phyloP scores from a whole-genome alignment of 2,113 vertebrate species.

The Sprattus sprattus region DNA sequence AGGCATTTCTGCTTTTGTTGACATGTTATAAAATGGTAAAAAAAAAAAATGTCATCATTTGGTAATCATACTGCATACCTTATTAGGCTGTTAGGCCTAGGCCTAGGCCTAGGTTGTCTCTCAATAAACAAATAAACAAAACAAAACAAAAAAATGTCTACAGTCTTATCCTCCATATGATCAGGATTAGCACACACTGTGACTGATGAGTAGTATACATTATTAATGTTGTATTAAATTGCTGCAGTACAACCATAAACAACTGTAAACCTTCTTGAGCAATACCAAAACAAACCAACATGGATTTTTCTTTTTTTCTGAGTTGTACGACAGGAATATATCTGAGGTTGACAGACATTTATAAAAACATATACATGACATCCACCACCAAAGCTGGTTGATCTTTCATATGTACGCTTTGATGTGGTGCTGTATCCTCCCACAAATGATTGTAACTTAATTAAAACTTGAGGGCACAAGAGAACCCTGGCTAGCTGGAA shows the following conservation, averaged over 20 bases:
- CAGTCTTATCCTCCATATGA: too few relatives aligned
- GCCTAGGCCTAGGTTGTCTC: background rate
- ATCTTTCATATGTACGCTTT: constrained; percentile 46
- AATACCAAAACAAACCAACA: background rate
- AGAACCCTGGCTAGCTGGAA: constrained; percentile 52
- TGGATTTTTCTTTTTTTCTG: background rate
- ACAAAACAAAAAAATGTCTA: background rate
- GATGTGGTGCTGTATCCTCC: constrained; percentile 51
- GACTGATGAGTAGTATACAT: background rate
- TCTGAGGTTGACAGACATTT: constrained; percentile 25
- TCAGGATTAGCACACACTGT: background rate
- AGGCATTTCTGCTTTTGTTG: background rate
- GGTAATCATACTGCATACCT: background rate
- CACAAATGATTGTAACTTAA: constrained; percentile 58
- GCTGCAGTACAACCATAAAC: background rate
- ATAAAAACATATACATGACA: constrained; percentile 41
- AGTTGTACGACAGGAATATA: background rate
- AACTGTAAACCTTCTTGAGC: background rate
- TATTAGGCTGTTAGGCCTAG: background rate
- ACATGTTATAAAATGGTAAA: background rate
- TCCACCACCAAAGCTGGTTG: constrained; percentile 44
- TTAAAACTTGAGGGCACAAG: constrained; percentile 51
- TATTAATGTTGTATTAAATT: background rate
- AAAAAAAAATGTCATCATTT: background rate
- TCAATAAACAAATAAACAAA: background rate